Percentiles rank a stretch among this genome's conserved stretches.
Conservation (phyloP, 2,113 vertebrate genomes). For the Crotalus horridus region DNA sequence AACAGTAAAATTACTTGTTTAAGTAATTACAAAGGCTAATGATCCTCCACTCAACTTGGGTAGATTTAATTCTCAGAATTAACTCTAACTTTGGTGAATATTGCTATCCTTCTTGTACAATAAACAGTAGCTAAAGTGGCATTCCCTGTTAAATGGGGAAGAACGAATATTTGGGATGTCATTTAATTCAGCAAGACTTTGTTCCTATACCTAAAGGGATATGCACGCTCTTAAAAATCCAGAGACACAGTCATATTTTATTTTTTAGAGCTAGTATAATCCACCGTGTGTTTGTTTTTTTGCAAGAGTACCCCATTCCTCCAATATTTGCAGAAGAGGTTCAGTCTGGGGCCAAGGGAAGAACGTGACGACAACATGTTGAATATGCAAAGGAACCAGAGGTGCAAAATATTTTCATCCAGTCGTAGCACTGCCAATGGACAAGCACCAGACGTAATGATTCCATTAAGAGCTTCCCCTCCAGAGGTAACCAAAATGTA, state of each 20-base stretch:
- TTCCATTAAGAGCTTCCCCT: rapidly evolving
- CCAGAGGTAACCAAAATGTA: not conserved
- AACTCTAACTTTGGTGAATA: not conserved
- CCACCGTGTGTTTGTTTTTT: not conserved
- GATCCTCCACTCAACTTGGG: not conserved
- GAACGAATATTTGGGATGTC: not conserved
- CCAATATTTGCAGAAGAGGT: not conserved
- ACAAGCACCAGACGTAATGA: not conserved
- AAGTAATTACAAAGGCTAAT: not conserved
- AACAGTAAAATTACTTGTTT: not conserved
- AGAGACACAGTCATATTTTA: no score
- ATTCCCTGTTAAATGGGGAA: not conserved
- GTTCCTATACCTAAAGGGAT: not conserved
- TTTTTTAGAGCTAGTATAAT: not conserved
- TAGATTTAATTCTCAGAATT: not conserved
- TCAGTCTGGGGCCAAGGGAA: not conserved
- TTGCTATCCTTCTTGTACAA: not conserved
- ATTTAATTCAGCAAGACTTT: not conserved
- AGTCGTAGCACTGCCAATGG: no score
- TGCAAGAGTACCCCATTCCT: not conserved
- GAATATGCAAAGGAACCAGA: not conserved
- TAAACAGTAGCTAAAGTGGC: not conserved
- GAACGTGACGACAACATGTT: not conserved
- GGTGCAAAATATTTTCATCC: not conserved
- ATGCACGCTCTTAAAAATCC: not conserved